Evolutionary conservation across 2,113 vertebrate genomes (phyloP).

Genomic region (Amphilophus citrinellus): DNA sequence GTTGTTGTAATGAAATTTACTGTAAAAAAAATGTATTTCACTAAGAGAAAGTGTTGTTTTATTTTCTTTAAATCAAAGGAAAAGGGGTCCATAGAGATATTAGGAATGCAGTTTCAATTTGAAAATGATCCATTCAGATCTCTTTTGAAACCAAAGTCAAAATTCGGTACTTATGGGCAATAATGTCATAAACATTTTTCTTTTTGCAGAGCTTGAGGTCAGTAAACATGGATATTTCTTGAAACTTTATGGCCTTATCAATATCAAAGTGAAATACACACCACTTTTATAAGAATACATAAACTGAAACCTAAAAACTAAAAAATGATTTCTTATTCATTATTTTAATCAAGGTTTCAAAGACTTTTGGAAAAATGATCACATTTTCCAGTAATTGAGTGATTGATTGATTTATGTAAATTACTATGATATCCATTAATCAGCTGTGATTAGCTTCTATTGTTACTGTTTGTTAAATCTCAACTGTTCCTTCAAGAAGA

Average conservation of each 20-base stretch:
- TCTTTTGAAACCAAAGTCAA: background rate
- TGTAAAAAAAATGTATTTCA: background rate
- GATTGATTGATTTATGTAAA: constrained; percentile 8
- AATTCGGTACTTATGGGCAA: background rate
- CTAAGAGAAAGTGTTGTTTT: background rate
- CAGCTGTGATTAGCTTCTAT: constrained; percentile 17
- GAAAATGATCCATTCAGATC: background rate
- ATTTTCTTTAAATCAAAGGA: background rate
- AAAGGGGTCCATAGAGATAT: background rate
- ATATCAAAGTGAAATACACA: background rate
- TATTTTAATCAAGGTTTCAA: background rate
- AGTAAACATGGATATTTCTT: background rate
- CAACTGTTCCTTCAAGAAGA: constrained; percentile 23
- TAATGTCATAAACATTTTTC: background rate
- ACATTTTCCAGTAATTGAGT: background rate
- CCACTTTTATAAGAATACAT: background rate
- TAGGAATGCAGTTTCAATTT: background rate
- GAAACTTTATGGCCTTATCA: background rate
- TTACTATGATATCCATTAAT: constrained; percentile 3
- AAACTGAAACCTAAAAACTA: background rate
- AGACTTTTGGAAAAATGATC: background rate
- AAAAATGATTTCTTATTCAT: background rate
- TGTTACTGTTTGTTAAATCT: constrained; percentile 36
- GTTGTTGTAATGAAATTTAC: background rate
- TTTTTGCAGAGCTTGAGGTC: background rate